A percentile compares a stretch with the other conserved stretches of the same genome.
Evolutionary conservation across 2,113 vertebrate genomes (phyloP).

Genomic region (Amphilophus citrinellus): DNA sequence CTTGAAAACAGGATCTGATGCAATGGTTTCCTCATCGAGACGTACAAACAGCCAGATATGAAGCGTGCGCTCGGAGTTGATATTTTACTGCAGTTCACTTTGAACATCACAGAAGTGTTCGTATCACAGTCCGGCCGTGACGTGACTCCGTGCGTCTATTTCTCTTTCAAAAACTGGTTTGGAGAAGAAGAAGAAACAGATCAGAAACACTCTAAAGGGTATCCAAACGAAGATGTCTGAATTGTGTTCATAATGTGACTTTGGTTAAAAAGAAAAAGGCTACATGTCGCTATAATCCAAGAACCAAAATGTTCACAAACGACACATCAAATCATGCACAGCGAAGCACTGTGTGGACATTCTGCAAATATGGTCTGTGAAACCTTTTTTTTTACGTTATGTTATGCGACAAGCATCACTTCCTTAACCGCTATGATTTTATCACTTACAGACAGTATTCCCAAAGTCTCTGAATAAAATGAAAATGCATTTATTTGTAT

Average conservation of each 20-base stretch:
- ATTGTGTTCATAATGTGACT: not conserved
- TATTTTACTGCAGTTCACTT: constrained; percentile 1
- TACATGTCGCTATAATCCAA: not conserved
- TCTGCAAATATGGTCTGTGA: not conserved
- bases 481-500: not conserved
- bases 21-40: constrained; percentile 38
- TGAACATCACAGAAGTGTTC: constrained; percentile 22
- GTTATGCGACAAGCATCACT: not conserved
- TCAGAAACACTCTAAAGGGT: not conserved
- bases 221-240: not conserved
- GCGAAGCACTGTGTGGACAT: not conserved
- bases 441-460: no score
- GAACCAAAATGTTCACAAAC: not conserved
- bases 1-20: constrained; percentile 53
- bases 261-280: not conserved
- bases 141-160: not conserved
- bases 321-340: not conserved
- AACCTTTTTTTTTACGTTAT: not conserved
- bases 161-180: not conserved
- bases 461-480: not conserved
- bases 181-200: not conserved
- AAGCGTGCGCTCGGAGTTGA: constrained; percentile 1
- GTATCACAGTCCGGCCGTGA: not conserved
- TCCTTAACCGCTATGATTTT: no score
- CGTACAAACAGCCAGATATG: constrained; percentile 13